A percentile compares a stretch with the other conserved stretches of the same genome.
phyloP scores from a whole-genome alignment of 2,113 vertebrate species.

The Oxygymnocypris stewartii region DNA sequence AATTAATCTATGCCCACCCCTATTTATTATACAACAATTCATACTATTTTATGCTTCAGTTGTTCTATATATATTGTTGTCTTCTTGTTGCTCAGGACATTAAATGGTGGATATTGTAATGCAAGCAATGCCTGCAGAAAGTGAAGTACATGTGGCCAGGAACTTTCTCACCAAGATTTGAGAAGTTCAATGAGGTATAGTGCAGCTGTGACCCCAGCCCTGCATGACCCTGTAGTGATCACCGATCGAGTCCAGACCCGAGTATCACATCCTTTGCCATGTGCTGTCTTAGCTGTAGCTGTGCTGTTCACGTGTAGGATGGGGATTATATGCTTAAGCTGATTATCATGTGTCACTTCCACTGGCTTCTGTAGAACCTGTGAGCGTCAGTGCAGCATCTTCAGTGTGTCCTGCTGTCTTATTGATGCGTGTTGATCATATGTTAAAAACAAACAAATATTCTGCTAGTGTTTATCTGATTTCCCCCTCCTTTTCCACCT shows the following conservation, averaged over 20 bases:
- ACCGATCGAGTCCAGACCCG: neutral
- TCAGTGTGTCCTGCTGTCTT: neutral
- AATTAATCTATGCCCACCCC: no score
- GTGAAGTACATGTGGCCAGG: slow-evolving; percentile 79
- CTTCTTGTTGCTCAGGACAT: slow-evolving; percentile 65
- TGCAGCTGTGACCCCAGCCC: slow-evolving; percentile 43
- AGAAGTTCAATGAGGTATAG: slow-evolving; percentile 87
- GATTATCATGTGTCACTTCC: slow-evolving; percentile 27
- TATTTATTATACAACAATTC: neutral
- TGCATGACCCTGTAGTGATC: slow-evolving; percentile 8
- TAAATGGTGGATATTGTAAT: slow-evolving; percentile 79
- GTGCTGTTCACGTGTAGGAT: slow-evolving; percentile 29
- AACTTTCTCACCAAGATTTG: slow-evolving; percentile 86
- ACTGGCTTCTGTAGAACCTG: slow-evolving; percentile 1
- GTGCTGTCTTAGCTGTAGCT: slow-evolving; percentile 38
- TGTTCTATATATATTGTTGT: neutral
- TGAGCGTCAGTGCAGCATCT: neutral
- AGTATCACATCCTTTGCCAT: slow-evolving; percentile 16
- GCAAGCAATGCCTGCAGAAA: slow-evolving; percentile 78
- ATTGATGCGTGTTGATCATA: neutral
- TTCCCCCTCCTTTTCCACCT: slow-evolving; percentile 30
- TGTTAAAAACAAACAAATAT: neutral
- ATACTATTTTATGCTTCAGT: neutral
- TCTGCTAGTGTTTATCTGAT: neutral
- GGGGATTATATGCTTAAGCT: slow-evolving; percentile 27